phyloP scores from a whole-genome alignment of 2,113 vertebrate genomes.

The Microtus richardsoni region DNA sequence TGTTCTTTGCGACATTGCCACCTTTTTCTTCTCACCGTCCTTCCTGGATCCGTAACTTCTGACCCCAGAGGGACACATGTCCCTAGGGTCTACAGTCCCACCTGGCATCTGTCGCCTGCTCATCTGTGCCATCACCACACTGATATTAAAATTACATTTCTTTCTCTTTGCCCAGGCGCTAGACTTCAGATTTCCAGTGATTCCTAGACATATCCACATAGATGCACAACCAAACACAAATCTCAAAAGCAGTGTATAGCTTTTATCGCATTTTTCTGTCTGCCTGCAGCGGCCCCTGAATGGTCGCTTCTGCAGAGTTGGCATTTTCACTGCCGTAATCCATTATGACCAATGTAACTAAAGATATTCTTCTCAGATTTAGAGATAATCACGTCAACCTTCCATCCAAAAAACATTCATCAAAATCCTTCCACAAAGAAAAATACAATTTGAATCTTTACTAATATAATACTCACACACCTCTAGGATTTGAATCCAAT shows the following conservation, averaged over 20 bases:
- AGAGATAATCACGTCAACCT: not conserved
- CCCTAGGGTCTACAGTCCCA: not conserved
- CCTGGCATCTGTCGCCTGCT: not conserved
- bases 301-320: not conserved
- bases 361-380: not conserved
- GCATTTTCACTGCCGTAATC: not conserved
- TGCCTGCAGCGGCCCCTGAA: not conserved
- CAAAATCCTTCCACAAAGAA: not conserved
- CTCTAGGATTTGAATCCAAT: not conserved
- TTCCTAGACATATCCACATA: not conserved
- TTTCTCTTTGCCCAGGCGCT: not conserved
- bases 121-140: fast-evolving
- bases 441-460: not conserved
- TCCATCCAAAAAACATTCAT: not conserved
- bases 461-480: not conserved
- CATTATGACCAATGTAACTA: not conserved
- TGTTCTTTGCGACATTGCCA: not conserved
- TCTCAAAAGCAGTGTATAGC: not conserved
- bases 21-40: not conserved
- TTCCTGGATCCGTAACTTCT: not conserved
- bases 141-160: not conserved
- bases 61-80: too few relatives aligned
- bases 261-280: not conserved
- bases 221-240: not conserved
- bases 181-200: not conserved